Evolutionary conservation across 2,797 vertebrate genomes (phyloP), one percentile per base, ranked within the genome.

Genomic region (Scarus forsteni): DNA sequence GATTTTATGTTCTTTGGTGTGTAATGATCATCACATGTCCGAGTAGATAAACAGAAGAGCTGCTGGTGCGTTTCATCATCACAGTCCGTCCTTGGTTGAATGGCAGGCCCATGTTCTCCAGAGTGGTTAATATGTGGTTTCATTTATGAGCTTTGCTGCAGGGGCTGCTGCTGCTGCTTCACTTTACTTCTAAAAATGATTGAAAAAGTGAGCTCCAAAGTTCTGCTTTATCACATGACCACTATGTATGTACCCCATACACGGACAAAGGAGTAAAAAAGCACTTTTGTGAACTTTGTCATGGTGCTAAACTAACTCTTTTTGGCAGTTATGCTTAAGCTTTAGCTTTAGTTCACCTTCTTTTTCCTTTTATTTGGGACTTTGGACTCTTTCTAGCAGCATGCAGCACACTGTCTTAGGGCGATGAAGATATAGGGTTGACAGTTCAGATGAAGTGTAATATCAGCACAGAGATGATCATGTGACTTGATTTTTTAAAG

Each of bases 21-120:
- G 44, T 34, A 55, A 49, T 49, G 50, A 50, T 69, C 19, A 70
- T 51, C 51, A 49, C 60, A 58, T 35, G 43, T 45, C 53, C 54
- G 42, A 42, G 55, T 4, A 19, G 53, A 59, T 14, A 35, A 34
- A 70, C 45, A 52, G 38, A 71, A 71, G 64, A 39, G n/a, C 27
- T 42, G 53, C 56, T 49, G 16, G 35, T 62, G 60, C 9, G 1
- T 55, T 68, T 51, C n/a, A 49, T 50, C 36, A 49, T 55, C 43
- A 19, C 8, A 40, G 18, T 49, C 16, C 18, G 44, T 70, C 19
- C 19, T 55, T 35, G 35, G 44, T 45, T 73, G 51, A 55, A 60
- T 60, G 36, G 63, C 50, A 72, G 52, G 27, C 34, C 14, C 8
- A n/a, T 19, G 44, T 73, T 54, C 43, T 48, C 49, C 14, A 19